Evolutionary conservation across 2,797 vertebrate genomes (phyloP), one percentile per base, ranked within the genome.

Genomic region (Sebastes itinus): DNA sequence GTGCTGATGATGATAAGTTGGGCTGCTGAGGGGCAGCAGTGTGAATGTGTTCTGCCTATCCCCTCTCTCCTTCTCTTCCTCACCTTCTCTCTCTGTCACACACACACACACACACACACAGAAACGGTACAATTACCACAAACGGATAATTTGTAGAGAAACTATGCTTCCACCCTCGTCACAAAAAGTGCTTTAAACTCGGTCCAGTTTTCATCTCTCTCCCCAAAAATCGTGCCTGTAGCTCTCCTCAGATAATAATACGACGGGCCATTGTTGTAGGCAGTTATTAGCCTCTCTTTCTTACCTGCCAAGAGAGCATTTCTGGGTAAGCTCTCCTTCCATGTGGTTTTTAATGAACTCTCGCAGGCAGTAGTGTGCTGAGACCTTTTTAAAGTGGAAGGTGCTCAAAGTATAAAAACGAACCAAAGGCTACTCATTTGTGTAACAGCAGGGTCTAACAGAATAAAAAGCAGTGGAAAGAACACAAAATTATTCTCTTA

Each of bases 1-100:
- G 46, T 6, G 71, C 75, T 76, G 76, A 62, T 79, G 74, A 79
- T 86, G 87, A 90, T 88, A 81, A 89, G 88, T 87, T 78, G 70
- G 13, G 54, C 73, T 81, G 79, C 65, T 79, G 61, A 78, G 72
- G 78, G 0, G 72, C 71, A 81, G 72, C 74, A 67, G 58, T 38
- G 74, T 79, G 58, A 75, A 42, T 55, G 74, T 77, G 81, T 87
- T 81, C 49, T 56, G 28, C 65, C 32, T 68, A 22, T 81, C 55
- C 73, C 72, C 72, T 83, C 81, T 78, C 58, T 72, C 68, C 75
- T 82, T 52, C 22, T 38, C 56, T 23, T 62, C 27, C 56, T 62
- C 27, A 6, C 42, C 33, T 56, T 55, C 5, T 33, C 28, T 32
- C 30, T 62, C 63, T 60, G 62, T 35, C 61, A 22, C 35, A 38